Evolutionary conservation across 2,888 invertebrate genomes (phyloP).

Genomic region (Drosophila pegasa): DNA sequence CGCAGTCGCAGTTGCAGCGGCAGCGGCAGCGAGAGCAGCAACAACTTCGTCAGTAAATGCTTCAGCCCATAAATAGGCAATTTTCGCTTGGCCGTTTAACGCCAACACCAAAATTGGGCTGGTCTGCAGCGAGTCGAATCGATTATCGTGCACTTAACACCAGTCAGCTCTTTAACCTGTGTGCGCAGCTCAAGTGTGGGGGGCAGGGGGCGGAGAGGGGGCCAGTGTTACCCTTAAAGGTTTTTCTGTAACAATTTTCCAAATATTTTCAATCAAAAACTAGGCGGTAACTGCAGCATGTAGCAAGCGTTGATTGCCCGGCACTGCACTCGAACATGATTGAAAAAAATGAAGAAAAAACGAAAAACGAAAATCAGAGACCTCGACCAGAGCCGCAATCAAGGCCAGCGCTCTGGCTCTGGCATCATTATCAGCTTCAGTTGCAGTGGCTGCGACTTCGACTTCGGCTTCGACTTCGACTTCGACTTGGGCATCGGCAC

Average conservation of each 20-base stretch:
- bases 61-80: slow-evolving; percentile 73
- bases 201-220: slow-evolving; percentile 25
- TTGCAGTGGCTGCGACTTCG: slow-evolving; percentile 12
- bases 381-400: slow-evolving; percentile 48
- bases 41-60: slow-evolving; percentile 28
- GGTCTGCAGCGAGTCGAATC: slow-evolving; percentile 70
- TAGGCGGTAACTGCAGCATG: slow-evolving; percentile 60
- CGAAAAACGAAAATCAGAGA: slow-evolving; percentile 4
- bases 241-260: slow-evolving; percentile 68
- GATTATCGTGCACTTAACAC: slow-evolving; percentile 80
- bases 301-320: slow-evolving; percentile 58
- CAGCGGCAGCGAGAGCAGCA: slow-evolving; percentile 4
- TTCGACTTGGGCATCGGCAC: slow-evolving; percentile 35
- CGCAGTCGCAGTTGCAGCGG: no score
- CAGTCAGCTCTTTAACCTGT: slow-evolving; percentile 77
- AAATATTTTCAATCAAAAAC: slow-evolving; percentile 73
- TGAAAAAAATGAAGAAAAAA: slow-evolving; percentile 36
- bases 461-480: slow-evolving; percentile 19
- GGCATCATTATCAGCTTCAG: slow-evolving; percentile 60
- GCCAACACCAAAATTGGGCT: slow-evolving; percentile 68
- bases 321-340: slow-evolving; percentile 49
- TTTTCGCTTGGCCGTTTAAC: slow-evolving; percentile 74
- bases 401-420: slow-evolving; percentile 58
- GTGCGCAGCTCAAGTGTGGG: slow-evolving; percentile 33
- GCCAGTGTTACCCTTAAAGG: slow-evolving; percentile 71